phyloP scores from a whole-genome alignment of 1,140 invertebrate genomes.

The Battus philenor region DNA sequence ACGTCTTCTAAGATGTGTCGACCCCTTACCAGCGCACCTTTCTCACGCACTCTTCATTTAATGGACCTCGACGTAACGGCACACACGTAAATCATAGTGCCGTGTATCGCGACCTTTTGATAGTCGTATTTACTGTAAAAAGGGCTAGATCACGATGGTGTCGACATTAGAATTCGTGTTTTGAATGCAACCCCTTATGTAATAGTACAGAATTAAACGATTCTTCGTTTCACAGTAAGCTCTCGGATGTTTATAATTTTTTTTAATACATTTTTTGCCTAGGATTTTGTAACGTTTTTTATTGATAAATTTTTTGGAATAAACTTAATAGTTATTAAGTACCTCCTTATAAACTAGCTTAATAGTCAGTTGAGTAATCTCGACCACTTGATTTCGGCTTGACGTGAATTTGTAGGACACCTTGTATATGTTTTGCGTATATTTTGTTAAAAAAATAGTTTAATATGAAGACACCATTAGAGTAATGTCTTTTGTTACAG shows the following conservation, averaged over 20 bases:
- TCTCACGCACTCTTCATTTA: conserved; percentile 64
- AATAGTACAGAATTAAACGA: no score
- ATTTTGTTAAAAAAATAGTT: no score
- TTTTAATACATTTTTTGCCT: no score
- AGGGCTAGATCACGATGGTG: conserved; percentile 71
- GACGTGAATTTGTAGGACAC: neutral
- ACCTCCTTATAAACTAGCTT: no score
- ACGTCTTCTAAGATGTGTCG: conserved; percentile 44
- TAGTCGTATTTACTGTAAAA: conserved; percentile 60
- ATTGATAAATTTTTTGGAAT: conserved; percentile 9
- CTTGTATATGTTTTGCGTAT: no score
- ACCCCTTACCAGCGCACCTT: conserved; percentile 49
- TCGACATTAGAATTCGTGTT: conserved; percentile 64
- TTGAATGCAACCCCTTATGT: conserved; percentile 36
- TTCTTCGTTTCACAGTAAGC: conserved; percentile 17
- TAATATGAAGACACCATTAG: no score
- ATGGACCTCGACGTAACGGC: conserved; percentile 61
- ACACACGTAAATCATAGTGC: conserved; percentile 66
- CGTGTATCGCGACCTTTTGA: conserved; percentile 63
- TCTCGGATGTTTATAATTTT: conserved; percentile 9
- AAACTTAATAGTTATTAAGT: neutral
- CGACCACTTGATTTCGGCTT: no score
- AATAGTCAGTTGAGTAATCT: no score
- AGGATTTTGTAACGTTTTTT: conserved; percentile 14
- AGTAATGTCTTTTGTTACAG: conserved; percentile 60